Conservation (phyloP, 2,113 vertebrate species). For the Clinocottus analis region DNA sequence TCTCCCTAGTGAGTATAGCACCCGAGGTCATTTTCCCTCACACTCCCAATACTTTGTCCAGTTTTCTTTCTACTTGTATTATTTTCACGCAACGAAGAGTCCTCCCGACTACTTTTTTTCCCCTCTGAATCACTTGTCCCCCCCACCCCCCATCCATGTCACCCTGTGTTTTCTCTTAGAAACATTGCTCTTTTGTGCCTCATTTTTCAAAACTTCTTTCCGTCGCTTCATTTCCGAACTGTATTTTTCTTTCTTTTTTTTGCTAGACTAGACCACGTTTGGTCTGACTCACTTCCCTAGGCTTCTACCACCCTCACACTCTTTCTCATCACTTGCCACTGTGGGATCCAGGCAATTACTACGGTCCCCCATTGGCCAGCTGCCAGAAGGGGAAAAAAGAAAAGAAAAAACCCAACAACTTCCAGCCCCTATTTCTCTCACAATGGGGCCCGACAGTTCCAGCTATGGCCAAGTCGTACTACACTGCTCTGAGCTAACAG, state of each 20-base stretch:
- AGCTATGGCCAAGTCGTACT: constrained; percentile 40
- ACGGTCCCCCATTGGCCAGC: constrained; percentile 62
- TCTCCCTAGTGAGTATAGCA: constrained; percentile 73
- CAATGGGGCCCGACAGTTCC: constrained; percentile 35
- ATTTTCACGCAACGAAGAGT: constrained; percentile 27
- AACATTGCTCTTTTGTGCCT: constrained; percentile 37
- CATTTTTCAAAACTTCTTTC: constrained; percentile 15
- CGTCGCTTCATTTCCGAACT: neutral
- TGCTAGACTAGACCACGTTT: constrained; percentile 48
- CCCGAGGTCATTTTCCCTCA: constrained; percentile 58
- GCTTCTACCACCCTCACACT: constrained; percentile 52
- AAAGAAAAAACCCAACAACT: constrained; percentile 53
- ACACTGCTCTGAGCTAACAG: constrained; percentile 52
- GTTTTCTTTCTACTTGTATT: constrained; percentile 15
- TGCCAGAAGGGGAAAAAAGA: constrained; percentile 60
- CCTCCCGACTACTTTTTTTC: constrained; percentile 1
- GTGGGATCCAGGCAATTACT: constrained; percentile 79
- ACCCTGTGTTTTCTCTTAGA: neutral
- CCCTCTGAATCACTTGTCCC: constrained; percentile 26
- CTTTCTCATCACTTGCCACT: constrained; percentile 63
- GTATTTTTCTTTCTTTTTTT: constrained; percentile 8
- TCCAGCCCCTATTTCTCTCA: constrained; percentile 62
- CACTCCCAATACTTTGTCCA: constrained; percentile 34
- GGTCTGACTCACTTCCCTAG: constrained; percentile 48
- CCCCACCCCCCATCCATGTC: neutral